Conservation (phyloP, 2,888 invertebrate species). For the Andrena dorsata region DNA sequence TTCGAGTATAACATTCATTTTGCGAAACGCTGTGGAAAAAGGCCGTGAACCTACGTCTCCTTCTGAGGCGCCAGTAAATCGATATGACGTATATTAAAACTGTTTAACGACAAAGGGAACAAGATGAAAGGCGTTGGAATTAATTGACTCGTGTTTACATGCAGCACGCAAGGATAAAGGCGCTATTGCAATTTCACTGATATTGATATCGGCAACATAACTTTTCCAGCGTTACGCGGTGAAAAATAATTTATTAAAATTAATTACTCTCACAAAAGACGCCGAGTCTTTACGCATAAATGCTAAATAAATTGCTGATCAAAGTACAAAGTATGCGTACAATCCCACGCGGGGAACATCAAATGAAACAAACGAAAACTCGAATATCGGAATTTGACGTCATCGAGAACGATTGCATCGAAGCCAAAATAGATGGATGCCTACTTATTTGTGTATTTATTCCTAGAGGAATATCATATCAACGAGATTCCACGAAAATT, state of each 20-base stretch:
- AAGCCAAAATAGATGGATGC: constrained; percentile 16
- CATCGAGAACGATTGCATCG: constrained; percentile 11
- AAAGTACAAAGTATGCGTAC: background rate
- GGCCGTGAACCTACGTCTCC: background rate
- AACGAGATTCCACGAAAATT: constrained; percentile 41
- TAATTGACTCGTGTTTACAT: background rate
- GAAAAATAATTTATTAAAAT: no score
- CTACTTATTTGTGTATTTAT: constrained; percentile 50
- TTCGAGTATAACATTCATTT: constrained; percentile 56
- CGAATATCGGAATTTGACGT: constrained; percentile 30
- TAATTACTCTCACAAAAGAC: no score
- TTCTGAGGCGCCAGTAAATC: constrained; percentile 1
- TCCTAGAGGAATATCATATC: constrained; percentile 58
- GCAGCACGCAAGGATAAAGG: no score
- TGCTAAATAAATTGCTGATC: no score
- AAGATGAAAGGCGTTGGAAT: background rate
- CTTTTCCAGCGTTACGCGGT: no score
- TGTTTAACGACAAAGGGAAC: background rate
- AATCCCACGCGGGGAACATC: background rate
- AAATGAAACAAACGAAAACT: constrained; percentile 30
- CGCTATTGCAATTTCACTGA: no score
- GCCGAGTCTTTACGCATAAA: no score
- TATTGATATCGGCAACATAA: no score
- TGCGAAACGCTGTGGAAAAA: constrained; percentile 19
- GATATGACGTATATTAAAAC: constrained; percentile 14